phyloP scores from a whole-genome alignment of 2,888 invertebrate species.

The Melanostoma scalare region DNA sequence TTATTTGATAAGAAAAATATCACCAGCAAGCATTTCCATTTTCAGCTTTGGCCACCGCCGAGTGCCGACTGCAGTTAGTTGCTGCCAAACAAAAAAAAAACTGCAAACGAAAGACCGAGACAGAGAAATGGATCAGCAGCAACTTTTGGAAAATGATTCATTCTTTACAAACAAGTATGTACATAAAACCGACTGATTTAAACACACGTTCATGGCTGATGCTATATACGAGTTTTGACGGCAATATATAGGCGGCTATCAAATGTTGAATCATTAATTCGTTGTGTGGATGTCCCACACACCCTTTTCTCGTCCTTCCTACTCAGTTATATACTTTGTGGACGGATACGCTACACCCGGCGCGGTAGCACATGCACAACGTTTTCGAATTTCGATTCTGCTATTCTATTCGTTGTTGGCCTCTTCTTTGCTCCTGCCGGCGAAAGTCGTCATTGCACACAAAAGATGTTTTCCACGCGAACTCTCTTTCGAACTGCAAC shows the following conservation, averaged over 20 bases:
- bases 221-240: conserved; percentile 8
- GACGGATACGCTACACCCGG: conserved; percentile 40
- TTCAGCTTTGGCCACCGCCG: conserved; percentile 33
- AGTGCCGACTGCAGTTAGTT: conserved; percentile 21
- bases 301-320: conserved; percentile 67
- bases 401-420: conserved; percentile 13
- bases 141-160: conserved; percentile 63
- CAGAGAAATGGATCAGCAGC: conserved; percentile 41
- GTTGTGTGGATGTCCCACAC: conserved; percentile 70
- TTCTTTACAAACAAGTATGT: conserved; percentile 59
- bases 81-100: conserved; percentile 11
- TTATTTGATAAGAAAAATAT: conserved; percentile 63
- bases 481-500: conserved; percentile 48
- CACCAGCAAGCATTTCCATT: conserved; percentile 18
- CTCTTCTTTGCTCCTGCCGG: neutral
- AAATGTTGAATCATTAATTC: conserved; percentile 72
- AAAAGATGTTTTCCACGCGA: conserved; percentile 60
- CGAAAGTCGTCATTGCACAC: conserved; percentile 18
- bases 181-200: conserved; percentile 35
- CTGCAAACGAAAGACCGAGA: conserved; percentile 28
- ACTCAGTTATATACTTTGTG: conserved; percentile 28
- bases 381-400: conserved; percentile 30
- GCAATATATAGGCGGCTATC: conserved; percentile 51
- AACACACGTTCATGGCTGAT: conserved; percentile 35
- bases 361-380: conserved; percentile 49